These are phyloP conservation scores for Hirtodrosophila alboralis DNA, from an alignment of 2,888 invertebrate genomes.

Conservation along the genomic window DNA sequence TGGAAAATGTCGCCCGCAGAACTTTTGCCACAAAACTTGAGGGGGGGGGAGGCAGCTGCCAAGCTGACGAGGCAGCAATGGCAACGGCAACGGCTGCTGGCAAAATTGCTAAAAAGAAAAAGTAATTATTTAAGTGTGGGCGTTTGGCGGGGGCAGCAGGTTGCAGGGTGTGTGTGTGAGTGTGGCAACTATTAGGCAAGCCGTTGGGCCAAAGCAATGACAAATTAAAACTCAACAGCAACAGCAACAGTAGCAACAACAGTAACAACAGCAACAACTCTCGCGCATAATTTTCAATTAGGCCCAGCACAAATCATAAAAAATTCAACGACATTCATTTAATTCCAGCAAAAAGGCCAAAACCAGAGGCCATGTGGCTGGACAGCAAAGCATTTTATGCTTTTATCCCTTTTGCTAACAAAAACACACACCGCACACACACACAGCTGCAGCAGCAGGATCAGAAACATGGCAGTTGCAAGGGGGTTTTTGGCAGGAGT, in stretches of 20 bases:
- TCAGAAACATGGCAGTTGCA: conserved; percentile 22
- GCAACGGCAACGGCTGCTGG: conserved; percentile 68
- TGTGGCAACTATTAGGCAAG: conserved; percentile 58
- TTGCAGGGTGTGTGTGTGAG: conserved; percentile 8
- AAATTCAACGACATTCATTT: conserved; percentile 73
- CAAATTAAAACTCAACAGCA: conserved; percentile 62
- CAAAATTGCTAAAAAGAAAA: conserved; percentile 77
- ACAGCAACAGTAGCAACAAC: conserved; percentile 21
- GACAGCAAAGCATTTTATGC: conserved; percentile 75
- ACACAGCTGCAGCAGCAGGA: conserved; percentile 9
- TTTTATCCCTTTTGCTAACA: conserved; percentile 76
- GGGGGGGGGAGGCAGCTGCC: conserved; percentile 28
- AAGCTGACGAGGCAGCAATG: conserved; percentile 28
- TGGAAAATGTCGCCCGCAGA: conserved; percentile 81
- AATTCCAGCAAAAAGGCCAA: conserved; percentile 53
- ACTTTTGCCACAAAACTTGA: conserved; percentile 77
- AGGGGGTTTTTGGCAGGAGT: no score
- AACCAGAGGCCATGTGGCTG: conserved; percentile 59
- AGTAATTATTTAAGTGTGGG: conserved; percentile 74
- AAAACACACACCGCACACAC: conserved; percentile 53
- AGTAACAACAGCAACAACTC: conserved; percentile 32
- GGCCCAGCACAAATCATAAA: conserved; percentile 64
- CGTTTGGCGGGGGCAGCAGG: conserved; percentile 6
- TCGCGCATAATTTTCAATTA: conserved; percentile 76
- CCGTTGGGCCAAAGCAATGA: conserved; percentile 51